phyloP scores from a whole-genome alignment of 2,797 vertebrate genomes.

The Scomberomorus guttatus region DNA sequence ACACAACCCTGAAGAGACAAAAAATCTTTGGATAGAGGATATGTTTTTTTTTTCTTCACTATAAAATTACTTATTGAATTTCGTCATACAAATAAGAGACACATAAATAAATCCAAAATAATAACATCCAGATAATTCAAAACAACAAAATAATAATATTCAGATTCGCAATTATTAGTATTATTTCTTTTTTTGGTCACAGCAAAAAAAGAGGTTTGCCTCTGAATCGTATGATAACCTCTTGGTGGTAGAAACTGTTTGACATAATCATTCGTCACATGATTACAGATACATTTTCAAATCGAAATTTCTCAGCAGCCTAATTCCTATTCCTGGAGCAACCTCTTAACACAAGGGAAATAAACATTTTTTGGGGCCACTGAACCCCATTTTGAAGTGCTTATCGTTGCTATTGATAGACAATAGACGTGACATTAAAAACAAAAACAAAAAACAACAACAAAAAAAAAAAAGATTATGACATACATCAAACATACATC shows the following conservation, averaged over 20 bases:
- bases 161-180: constrained; percentile 75
- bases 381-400: constrained; percentile 87
- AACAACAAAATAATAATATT: constrained; percentile 72
- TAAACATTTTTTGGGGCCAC: constrained; percentile 58
- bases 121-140: constrained; percentile 33
- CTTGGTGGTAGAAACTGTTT: constrained; percentile 30
- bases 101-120: constrained; percentile 55
- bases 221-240: constrained; percentile 33
- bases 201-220: constrained; percentile 82
- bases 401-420: constrained; percentile 84
- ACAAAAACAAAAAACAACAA: constrained; percentile 81
- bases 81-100: constrained; percentile 89
- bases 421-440: constrained; percentile 79
- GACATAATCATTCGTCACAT: constrained; percentile 24
- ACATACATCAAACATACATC: constrained; percentile 69
- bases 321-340: constrained; percentile 43
- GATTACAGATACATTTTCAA: constrained; percentile 18
- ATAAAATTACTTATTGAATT: constrained; percentile 89
- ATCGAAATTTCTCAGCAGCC: constrained; percentile 30
- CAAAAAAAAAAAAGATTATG: constrained; percentile 85
- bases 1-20: constrained; percentile 96
- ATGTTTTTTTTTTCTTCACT: constrained; percentile 83
- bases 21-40: constrained; percentile 97
- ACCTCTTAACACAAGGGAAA: constrained; percentile 71
- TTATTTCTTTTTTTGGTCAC: constrained; percentile 88